phyloP scores from a whole-genome alignment of 2,113 vertebrate genomes.

The Phalacrocorax aristotelis region DNA sequence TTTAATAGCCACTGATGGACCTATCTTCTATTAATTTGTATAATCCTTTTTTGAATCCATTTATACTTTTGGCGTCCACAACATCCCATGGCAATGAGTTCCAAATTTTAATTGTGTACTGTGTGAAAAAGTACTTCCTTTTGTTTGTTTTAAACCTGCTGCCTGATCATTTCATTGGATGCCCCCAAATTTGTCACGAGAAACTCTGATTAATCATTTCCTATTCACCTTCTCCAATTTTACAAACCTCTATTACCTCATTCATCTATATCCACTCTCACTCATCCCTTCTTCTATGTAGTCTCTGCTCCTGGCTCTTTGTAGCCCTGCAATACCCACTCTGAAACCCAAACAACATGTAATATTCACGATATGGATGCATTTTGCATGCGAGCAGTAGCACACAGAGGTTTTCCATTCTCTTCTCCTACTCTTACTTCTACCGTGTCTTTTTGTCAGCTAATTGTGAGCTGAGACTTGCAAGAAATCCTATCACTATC shows the following conservation, averaged over 20 bases:
- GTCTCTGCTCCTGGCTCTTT: not conserved
- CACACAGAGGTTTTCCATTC: not conserved
- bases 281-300: not conserved
- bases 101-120: not conserved
- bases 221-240: not conserved
- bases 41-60: not conserved
- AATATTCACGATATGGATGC: not conserved
- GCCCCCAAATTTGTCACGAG: not conserved
- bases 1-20: not conserved
- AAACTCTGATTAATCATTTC: conserved; percentile 9
- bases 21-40: not conserved
- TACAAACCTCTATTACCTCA: not conserved
- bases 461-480: not conserved
- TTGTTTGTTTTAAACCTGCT: not conserved
- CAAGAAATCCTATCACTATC: not conserved
- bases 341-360: not conserved
- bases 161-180: not conserved
- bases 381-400: not conserved
- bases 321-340: not conserved
- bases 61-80: conserved; percentile 18
- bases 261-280: not conserved
- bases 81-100: not conserved
- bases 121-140: conserved; percentile 20
- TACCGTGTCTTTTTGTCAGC: not conserved
- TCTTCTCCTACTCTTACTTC: not conserved